Evolutionary conservation across 2,888 invertebrate genomes (phyloP).

Genomic region (Cheilosia pagana): DNA sequence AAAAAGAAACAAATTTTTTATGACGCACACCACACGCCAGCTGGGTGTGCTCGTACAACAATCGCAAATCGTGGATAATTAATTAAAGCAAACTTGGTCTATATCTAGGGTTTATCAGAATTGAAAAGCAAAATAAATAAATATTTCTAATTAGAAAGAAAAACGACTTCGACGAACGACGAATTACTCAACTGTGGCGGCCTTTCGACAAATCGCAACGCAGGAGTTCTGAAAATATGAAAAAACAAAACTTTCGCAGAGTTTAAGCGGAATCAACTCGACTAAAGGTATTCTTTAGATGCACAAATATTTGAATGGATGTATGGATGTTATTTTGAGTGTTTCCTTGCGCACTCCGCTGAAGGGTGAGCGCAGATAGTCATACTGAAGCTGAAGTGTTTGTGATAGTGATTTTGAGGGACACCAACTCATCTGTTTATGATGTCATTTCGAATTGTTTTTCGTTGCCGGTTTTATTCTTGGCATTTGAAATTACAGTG

Average conservation of each 20-base stretch:
- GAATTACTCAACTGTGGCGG: conserved; percentile 66
- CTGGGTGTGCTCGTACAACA: conserved; percentile 28
- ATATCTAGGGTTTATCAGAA: conserved; percentile 35
- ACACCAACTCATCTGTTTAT: conserved; percentile 49
- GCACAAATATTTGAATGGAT: background rate
- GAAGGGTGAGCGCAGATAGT: conserved; percentile 25
- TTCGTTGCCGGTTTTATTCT: conserved; percentile 20
- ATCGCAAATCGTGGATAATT: conserved; percentile 53
- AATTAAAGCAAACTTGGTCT: conserved; percentile 29
- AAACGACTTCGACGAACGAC: conserved; percentile 71
- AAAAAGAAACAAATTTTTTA: conserved; percentile 27
- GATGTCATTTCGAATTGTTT: conserved; percentile 39
- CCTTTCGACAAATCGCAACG: conserved; percentile 55
- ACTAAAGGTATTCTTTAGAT: conserved; percentile 50
- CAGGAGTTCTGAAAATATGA: conserved; percentile 68
- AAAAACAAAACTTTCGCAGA: conserved; percentile 43
- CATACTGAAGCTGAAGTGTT: conserved; percentile 11
- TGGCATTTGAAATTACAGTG: background rate
- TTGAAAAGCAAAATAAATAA: conserved; percentile 17
- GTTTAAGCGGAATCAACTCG: conserved; percentile 64
- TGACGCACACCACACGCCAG: conserved; percentile 53
- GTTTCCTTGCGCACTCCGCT: background rate
- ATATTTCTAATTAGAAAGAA: conserved; percentile 16
- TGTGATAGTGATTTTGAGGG: conserved; percentile 14
- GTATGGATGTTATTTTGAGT: conserved; percentile 39